Percentiles rank a stretch among this genome's conserved stretches.
These are phyloP conservation scores for Mantis religiosa DNA, from an alignment of 2,888 invertebrate species.

Conservation along the genomic window DNA sequence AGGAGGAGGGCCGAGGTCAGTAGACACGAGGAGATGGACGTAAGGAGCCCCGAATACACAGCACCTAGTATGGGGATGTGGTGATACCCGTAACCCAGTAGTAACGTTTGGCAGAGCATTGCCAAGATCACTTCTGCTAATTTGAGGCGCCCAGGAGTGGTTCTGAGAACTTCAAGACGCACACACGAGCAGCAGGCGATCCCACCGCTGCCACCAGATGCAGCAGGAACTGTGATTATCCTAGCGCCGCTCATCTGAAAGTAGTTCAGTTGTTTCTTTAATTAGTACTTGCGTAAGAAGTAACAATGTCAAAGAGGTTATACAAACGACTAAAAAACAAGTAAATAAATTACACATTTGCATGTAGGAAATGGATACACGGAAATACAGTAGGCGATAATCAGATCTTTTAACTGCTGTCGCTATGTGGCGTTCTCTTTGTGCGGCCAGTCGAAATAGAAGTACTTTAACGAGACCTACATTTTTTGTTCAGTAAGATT, in stretches of 20 bases:
- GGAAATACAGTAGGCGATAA: no score
- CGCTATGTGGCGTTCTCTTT: no score
- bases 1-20: conserved; percentile 72
- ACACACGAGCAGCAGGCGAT: conserved; percentile 75
- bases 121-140: conserved; percentile 55
- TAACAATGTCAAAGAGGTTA: no score
- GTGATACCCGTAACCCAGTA: conserved; percentile 72
- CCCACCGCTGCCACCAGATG: conserved; percentile 66
- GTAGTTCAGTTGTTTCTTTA: no score
- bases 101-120: conserved; percentile 74
- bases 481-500: no score
- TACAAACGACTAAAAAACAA: no score
- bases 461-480: no score
- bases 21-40: conserved; percentile 75
- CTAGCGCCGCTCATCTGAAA: conserved; percentile 35
- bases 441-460: no score
- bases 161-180: conserved; percentile 69
- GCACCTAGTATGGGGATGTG: conserved; percentile 71
- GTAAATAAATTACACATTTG: no score
- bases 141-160: conserved; percentile 70
- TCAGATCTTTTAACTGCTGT: no score
- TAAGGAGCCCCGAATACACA: conserved; percentile 75
- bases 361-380: no score
- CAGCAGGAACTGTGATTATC: conserved; percentile 36
- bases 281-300: no score